These are phyloP conservation scores for Idris sp. DNA, from an alignment of 1,140 invertebrate genomes.

Conservation along the genomic window DNA sequence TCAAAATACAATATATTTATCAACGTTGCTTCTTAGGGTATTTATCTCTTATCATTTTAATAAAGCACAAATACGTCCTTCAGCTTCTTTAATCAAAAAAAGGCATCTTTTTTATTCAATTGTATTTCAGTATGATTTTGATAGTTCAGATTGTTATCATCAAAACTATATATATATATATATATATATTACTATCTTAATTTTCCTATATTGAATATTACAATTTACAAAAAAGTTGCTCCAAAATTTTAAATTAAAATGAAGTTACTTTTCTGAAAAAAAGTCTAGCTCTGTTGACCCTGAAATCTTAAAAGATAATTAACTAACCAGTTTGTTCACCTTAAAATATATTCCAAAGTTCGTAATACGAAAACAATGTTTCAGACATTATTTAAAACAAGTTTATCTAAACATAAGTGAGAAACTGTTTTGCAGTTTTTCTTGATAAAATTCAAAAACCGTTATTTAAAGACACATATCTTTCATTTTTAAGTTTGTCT, in stretches of 20 bases:
- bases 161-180: too few species aligned
- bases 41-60: conserved; percentile 43
- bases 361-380: conserved; percentile 34
- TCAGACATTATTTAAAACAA: conserved; percentile 37
- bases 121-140: conserved; percentile 31
- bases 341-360: conserved; percentile 14
- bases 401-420: conserved; percentile 17
- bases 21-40: conserved; percentile 25
- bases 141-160: conserved; percentile 22
- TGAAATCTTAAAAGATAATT: conserved; percentile 47
- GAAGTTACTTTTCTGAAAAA: too few species aligned
- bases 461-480: too few species aligned
- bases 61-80: conserved; percentile 27
- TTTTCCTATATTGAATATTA: conserved; percentile 19
- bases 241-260: too few species aligned
- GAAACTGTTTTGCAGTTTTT: too few species aligned
- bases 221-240: too few species aligned
- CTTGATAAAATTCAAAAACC: too few species aligned
- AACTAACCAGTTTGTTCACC: conserved; percentile 30
- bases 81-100: conserved; percentile 31
- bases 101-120: conserved; percentile 43
- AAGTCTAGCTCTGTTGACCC: conserved; percentile 33
- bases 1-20: conserved; percentile 35
- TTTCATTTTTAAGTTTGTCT: too few species aligned
- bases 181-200: conserved; percentile 24